phyloP scores from a whole-genome alignment of 35 echinoderm and acorn worm genomes.

The Apostichopus californicus region DNA sequence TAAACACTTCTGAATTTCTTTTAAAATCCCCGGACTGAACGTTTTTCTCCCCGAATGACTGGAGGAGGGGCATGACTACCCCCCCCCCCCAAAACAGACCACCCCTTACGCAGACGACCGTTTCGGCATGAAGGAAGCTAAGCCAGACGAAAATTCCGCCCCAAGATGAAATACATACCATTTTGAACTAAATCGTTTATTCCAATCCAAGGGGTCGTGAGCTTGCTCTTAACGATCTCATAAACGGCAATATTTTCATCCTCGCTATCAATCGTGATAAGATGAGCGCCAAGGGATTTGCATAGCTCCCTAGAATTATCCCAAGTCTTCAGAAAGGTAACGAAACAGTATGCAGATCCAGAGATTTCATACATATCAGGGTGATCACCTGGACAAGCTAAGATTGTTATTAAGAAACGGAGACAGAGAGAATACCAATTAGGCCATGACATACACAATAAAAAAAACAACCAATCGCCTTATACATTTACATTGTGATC shows the following conservation, averaged over 20 bases:
- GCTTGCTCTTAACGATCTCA: neutral
- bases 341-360: neutral
- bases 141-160: too few species aligned
- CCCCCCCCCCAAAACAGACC: too few species aligned
- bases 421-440: neutral
- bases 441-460: too few species aligned
- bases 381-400: neutral
- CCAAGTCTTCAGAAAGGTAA: neutral
- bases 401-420: neutral
- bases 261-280: neutral
- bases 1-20: too few species aligned
- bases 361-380: neutral
- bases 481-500: too few species aligned
- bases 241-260: neutral
- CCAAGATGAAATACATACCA: neutral
- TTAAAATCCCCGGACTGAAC: too few species aligned
- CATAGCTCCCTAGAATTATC: neutral
- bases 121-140: too few species aligned
- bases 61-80: too few species aligned
- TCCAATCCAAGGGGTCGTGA: neutral
- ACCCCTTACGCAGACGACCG: too few species aligned
- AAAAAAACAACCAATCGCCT: too few species aligned
- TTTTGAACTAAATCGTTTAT: neutral
- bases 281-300: neutral
- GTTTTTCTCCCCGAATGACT: too few species aligned